Percentiles rank a stretch among this genome's conserved stretches.
Conservation (phyloP, 2,113 vertebrate species). For the Enhydra lutris region DNA sequence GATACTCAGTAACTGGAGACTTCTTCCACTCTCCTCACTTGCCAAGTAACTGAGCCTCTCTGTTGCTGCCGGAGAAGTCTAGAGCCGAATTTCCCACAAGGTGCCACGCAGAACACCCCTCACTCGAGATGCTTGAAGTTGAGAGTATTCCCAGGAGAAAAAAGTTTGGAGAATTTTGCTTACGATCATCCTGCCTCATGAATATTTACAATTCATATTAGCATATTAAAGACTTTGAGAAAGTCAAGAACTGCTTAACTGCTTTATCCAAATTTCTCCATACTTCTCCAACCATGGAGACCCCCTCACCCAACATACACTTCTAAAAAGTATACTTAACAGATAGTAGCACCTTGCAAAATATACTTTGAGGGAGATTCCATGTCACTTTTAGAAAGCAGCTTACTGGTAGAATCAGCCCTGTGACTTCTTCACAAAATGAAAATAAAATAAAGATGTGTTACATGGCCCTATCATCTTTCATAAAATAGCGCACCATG, state of each 20-base stretch:
- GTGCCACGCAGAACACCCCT: not conserved
- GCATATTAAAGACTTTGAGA: not conserved
- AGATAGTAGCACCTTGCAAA: not conserved
- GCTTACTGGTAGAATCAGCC: not conserved
- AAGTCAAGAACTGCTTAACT: not conserved
- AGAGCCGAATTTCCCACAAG: not conserved
- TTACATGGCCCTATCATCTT: not conserved
- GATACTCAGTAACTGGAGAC: not conserved
- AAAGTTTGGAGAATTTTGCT: not conserved
- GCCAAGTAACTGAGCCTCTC: not conserved
- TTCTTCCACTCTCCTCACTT: not conserved
- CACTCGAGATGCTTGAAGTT: not conserved
- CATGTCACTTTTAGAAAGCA: not conserved
- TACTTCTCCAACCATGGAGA: not conserved
- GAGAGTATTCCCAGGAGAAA: not conserved
- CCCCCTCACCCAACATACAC: not conserved
- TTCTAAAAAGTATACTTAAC: not conserved
- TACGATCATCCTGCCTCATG: not conserved
- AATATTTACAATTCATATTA: not conserved
- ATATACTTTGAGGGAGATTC: not conserved
- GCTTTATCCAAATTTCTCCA: not conserved
- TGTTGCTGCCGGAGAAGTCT: not conserved
- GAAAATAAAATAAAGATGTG: not conserved
- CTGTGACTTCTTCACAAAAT: not conserved
- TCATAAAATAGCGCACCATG: not conserved